A percentile compares a stretch with the other conserved stretches of the same genome.
These are phyloP conservation scores for Bubo blakistoni DNA, from an alignment of 2,113 vertebrate species.

Conservation along the genomic window DNA sequence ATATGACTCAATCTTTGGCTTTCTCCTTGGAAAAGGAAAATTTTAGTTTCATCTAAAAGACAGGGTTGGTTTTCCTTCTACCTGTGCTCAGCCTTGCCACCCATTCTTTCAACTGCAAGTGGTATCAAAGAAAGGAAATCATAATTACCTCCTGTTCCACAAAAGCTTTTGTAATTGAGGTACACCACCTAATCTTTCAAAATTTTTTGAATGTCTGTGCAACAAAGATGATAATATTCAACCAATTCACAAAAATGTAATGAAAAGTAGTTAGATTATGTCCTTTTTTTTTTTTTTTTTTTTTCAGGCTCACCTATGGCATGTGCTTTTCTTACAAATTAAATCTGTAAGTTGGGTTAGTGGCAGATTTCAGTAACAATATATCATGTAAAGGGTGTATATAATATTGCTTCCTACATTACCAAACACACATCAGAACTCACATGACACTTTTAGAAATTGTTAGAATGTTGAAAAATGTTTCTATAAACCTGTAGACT, in stretches of 20 bases:
- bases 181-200: neutral
- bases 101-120: neutral
- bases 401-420: neutral
- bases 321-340: neutral
- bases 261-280: neutral
- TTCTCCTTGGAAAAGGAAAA: neutral
- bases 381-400: neutral
- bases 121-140: neutral
- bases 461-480: neutral
- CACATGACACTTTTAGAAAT: neutral
- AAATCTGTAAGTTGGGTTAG: neutral
- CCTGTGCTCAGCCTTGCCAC: neutral
- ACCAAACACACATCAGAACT: neutral
- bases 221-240: neutral
- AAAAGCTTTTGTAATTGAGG: neutral
- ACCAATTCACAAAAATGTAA: neutral
- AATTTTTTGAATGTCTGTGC: neutral
- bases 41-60: neutral
- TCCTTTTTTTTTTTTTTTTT: neutral
- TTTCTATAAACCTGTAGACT: neutral
- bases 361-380: neutral
- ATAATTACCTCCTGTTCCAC: neutral
- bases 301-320: neutral
- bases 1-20: rapidly evolving
- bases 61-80: neutral